Conservation (phyloP, 53 echinoderm and acorn worm species). For the Holothuria scabra region DNA sequence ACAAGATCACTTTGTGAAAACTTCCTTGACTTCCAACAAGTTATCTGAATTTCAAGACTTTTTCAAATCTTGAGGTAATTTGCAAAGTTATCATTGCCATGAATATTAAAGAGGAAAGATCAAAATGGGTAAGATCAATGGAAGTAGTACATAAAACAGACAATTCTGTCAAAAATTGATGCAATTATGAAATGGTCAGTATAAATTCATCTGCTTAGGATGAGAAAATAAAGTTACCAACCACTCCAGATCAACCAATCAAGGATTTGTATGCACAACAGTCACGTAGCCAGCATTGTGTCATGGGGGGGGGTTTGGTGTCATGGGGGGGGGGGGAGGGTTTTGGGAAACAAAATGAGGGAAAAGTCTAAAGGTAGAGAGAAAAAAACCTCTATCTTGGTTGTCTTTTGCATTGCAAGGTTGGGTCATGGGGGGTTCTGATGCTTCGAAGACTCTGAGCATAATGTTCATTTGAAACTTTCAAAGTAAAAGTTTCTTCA, state of each 20-base stretch:
- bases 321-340: conserved; percentile 27
- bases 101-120: conserved; percentile 41
- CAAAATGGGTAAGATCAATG: conserved; percentile 61
- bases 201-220: conserved; percentile 52
- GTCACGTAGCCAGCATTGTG: conserved; percentile 52
- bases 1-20: no score
- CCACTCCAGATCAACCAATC: background rate
- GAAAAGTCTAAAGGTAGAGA: conserved; percentile 32
- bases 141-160: conserved; percentile 66
- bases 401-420: no score
- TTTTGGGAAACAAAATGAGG: background rate
- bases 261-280: conserved; percentile 44
- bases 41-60: no score
- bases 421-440: no score
- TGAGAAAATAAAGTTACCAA: conserved; percentile 35
- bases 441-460: background rate
- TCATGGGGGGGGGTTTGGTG: conserved; percentile 25
- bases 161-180: conserved; percentile 45
- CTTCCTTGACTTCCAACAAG: no score
- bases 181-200: conserved; percentile 60
- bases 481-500: conserved; percentile 15
- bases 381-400: no score
- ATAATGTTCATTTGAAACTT: conserved; percentile 36
- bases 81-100: no score
- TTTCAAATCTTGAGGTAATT: no score